These are phyloP conservation scores for Cryptophagus acutangulus DNA, from an alignment of 2,888 invertebrate species.

Conservation along the genomic window DNA sequence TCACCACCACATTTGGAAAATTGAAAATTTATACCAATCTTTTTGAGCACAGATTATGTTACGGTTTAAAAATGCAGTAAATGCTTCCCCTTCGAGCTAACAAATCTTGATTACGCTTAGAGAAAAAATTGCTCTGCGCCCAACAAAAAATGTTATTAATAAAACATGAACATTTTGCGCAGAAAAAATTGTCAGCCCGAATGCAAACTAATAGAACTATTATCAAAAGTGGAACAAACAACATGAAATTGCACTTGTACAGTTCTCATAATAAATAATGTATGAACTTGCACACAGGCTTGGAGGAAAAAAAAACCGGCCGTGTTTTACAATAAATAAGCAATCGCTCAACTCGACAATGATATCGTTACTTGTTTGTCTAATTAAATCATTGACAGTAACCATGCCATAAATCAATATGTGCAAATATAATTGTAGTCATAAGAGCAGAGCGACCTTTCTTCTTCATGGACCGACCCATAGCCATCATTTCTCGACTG, in stretches of 20 bases:
- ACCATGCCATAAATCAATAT: constrained; percentile 24
- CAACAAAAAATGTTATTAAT: not conserved
- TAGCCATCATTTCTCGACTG: too few relatives aligned
- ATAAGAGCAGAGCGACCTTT: constrained; percentile 19
- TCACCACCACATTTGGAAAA: constrained; percentile 36
- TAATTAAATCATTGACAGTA: constrained; percentile 24
- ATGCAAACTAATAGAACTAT: not conserved
- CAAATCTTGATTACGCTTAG: constrained; percentile 11
- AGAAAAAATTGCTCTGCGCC: not conserved
- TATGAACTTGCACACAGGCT: constrained; percentile 5
- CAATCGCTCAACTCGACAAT: constrained; percentile 5
- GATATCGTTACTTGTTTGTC: constrained; percentile 9
- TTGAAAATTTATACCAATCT: constrained; percentile 35
- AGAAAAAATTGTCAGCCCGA: not conserved
- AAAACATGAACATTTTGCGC: too few relatives aligned
- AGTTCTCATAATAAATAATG: constrained; percentile 12
- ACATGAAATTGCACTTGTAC: constrained; percentile 8
- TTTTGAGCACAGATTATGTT: constrained; percentile 18
- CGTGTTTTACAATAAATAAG: constrained; percentile 2
- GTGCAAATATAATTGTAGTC: constrained; percentile 23
- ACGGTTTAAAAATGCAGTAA: constrained; percentile 9
- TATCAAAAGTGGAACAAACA: constrained; percentile 6
- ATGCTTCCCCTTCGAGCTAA: constrained; percentile 10
- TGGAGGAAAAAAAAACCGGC: not conserved
- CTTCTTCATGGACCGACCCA: too few relatives aligned